Conservation (phyloP, 2,888 invertebrate species). For the Cordilura impudica region DNA sequence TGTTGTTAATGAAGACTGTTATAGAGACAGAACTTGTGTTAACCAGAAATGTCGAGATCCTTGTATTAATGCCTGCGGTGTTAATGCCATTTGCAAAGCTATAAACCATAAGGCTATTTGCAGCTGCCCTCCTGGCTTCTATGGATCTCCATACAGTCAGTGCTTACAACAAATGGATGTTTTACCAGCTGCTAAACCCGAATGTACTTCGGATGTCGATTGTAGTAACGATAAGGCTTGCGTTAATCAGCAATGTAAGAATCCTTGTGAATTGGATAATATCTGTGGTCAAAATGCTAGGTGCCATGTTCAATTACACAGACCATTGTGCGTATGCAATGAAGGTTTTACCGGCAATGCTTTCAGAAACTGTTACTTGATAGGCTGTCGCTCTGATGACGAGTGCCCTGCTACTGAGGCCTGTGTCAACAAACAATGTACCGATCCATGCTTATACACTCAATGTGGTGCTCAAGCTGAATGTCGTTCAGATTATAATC, state of each 20-base stretch:
- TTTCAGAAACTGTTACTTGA: constrained; percentile 86
- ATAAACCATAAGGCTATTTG: constrained; percentile 91
- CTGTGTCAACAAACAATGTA: constrained; percentile 89
- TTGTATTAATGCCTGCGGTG: constrained; percentile 88
- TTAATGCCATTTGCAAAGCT: constrained; percentile 88
- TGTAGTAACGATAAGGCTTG: constrained; percentile 92
- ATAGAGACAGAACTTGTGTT: constrained; percentile 88
- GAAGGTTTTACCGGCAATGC: constrained; percentile 91
- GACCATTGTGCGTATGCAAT: constrained; percentile 89
- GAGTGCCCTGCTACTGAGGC: constrained; percentile 90
- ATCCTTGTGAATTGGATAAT: constrained; percentile 84
- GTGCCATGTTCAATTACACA: constrained; percentile 87
- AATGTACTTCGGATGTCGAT: constrained; percentile 87
- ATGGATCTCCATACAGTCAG: constrained; percentile 87
- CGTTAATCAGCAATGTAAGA: constrained; percentile 84
- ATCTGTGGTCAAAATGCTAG: constrained; percentile 88
- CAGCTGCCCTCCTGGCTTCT: constrained; percentile 87
- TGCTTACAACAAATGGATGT: constrained; percentile 80
- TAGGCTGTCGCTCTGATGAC: constrained; percentile 90
- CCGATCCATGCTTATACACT: constrained; percentile 87
- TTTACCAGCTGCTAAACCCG: constrained; percentile 82
- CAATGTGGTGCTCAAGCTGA: constrained; percentile 90
- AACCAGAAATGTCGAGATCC: constrained; percentile 91
- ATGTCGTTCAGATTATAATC: constrained; percentile 86
- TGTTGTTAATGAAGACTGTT: constrained; percentile 91